Percentiles rank a stretch among this genome's conserved stretches.
phyloP scores from a whole-genome alignment of 2,888 invertebrate species.

The Eurois occulta region DNA sequence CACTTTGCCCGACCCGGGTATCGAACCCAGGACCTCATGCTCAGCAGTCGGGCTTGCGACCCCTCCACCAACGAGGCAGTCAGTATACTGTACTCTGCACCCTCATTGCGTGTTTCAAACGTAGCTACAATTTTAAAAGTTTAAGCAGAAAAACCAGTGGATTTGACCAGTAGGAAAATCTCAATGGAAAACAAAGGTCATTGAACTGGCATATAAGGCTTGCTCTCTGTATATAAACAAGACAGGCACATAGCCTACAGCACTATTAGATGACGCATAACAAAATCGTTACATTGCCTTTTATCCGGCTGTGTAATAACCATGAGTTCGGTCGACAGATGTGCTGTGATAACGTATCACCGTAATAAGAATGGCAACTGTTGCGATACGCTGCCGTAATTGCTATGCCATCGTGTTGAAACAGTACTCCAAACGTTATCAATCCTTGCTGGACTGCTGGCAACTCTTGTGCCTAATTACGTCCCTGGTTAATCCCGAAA shows the following conservation, averaged over 20 bases:
- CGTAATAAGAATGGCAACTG: conserved; percentile 81
- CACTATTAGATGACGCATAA: conserved; percentile 50
- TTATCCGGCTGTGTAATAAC: conserved; percentile 57
- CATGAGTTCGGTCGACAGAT: conserved; percentile 78
- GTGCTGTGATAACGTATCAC: conserved; percentile 81
- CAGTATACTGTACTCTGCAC: neutral
- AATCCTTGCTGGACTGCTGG: conserved; percentile 59
- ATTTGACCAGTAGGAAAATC: neutral
- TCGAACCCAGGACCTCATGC: no score
- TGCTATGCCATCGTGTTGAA: conserved; percentile 62
- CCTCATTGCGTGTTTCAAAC: neutral
- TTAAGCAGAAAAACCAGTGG: neutral
- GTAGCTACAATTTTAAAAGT: neutral
- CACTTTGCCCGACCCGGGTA: no score
- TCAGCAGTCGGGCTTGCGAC: no score
- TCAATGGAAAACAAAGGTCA: conserved; percentile 21
- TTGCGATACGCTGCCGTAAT: conserved; percentile 66
- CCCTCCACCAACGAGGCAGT: neutral
- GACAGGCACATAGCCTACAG: conserved; percentile 23
- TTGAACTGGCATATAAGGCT: conserved; percentile 30
- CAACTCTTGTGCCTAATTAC: conserved; percentile 58
- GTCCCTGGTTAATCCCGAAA: conserved; percentile 61
- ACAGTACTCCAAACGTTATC: conserved; percentile 68
- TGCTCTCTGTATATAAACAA: conserved; percentile 24
- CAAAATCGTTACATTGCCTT: conserved; percentile 52